These are phyloP conservation scores for Tetanocera ferruginea DNA, from an alignment of 2,888 invertebrate genomes.

Conservation along the genomic window DNA sequence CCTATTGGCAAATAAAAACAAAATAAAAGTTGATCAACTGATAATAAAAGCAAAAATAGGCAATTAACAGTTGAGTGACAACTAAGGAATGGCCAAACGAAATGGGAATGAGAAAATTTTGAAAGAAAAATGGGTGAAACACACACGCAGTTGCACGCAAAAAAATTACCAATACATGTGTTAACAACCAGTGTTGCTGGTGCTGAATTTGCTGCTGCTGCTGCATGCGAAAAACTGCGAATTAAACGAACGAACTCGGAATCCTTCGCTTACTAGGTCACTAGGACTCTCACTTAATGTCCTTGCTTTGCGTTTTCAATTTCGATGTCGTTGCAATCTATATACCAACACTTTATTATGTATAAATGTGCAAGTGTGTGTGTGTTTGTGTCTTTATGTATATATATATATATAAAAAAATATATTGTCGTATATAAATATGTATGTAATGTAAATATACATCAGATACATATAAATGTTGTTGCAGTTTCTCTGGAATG, in stretches of 20 bases:
- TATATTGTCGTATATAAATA: neutral
- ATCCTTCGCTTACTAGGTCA: slow-evolving; percentile 65
- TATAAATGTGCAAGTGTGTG: neutral
- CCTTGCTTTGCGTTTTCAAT: slow-evolving; percentile 63
- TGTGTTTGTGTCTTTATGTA: slow-evolving; percentile 9
- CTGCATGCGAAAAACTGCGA: slow-evolving; percentile 42
- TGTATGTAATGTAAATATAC: neutral
- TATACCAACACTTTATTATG: slow-evolving; percentile 15
- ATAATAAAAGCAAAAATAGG: slow-evolving; percentile 25
- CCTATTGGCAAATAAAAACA: neutral
- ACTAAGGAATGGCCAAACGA: slow-evolving; percentile 1
- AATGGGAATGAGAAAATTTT: neutral
- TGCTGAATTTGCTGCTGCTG: slow-evolving; percentile 47
- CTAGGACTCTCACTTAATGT: slow-evolving; percentile 67
- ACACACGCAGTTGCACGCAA: slow-evolving; percentile 17
- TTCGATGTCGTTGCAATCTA: slow-evolving; percentile 52
- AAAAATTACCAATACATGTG: neutral
- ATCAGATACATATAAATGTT: too few species aligned
- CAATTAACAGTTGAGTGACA: slow-evolving; percentile 28
- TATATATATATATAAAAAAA: neutral
- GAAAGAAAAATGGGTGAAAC: neutral
- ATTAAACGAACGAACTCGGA: slow-evolving; percentile 42
- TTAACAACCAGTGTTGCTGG: neutral
- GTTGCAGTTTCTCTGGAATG: too few species aligned
- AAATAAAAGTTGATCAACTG: neutral